Evolutionary conservation across 2,888 invertebrate genomes (phyloP).

Genomic region (Hetaerina titia): DNA sequence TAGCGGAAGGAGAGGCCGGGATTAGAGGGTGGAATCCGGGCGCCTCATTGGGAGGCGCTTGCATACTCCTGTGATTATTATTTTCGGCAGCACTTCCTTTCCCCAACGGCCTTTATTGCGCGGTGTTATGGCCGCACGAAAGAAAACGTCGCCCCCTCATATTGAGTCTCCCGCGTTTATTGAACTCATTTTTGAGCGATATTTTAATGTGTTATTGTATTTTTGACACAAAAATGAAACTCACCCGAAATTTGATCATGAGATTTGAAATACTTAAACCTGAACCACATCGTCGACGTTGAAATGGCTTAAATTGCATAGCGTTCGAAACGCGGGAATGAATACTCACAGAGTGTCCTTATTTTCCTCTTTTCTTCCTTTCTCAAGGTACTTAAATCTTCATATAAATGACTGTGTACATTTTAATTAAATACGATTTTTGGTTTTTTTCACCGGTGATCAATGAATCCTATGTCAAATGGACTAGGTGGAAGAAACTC

Average conservation of each 20-base stretch:
- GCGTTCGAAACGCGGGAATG: no score
- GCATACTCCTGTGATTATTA: not conserved
- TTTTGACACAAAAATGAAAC: not conserved
- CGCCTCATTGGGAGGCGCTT: not conserved
- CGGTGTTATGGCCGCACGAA: not conserved
- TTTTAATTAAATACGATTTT: no score
- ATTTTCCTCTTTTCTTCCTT: no score
- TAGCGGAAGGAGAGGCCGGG: not conserved
- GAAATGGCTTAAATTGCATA: no score
- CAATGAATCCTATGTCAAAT: no score
- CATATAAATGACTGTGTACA: no score
- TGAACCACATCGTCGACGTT: not conserved
- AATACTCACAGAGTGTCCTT: no score
- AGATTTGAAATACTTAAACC: not conserved
- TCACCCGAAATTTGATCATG: not conserved
- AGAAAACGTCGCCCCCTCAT: not conserved
- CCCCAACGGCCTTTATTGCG: not conserved
- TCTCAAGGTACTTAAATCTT: no score
- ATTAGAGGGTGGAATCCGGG: not conserved
- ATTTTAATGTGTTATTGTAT: not conserved
- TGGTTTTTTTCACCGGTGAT: no score
- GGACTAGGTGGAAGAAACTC: no score
- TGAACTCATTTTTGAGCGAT: not conserved
- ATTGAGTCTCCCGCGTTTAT: not conserved
- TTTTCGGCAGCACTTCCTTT: not conserved